A percentile compares a stretch with the other conserved stretches of the same genome.
Conservation (phyloP, 30 jellyfish, hydroid and myxozoan species). For the Aurelia aurita region DNA sequence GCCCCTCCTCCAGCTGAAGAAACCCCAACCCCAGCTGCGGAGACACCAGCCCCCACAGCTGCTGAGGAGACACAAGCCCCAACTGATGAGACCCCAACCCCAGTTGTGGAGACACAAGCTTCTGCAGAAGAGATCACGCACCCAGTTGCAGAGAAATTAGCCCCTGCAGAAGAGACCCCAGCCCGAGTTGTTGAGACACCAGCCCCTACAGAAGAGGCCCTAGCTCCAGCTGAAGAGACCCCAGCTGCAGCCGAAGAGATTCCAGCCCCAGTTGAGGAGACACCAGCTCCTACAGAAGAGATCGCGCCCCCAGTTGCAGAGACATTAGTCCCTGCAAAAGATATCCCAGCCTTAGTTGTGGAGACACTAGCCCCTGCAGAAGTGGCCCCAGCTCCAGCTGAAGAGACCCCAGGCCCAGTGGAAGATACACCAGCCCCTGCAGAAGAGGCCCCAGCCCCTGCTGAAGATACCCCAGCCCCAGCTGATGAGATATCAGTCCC, state of each 20-base stretch:
- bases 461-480: not conserved
- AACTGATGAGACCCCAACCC: not conserved
- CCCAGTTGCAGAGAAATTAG: not conserved
- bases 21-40: too few relatives aligned
- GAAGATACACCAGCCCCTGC: not conserved
- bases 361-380: not conserved
- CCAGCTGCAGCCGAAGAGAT: constrained; percentile 6
- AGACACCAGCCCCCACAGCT: not conserved
- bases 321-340: not conserved
- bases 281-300: constrained; percentile 3
- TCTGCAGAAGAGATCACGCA: not conserved
- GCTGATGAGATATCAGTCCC: too few relatives aligned
- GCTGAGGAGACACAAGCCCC: not conserved
- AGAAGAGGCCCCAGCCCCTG: not conserved
- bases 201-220: not conserved
- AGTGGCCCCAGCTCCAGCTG: not conserved
- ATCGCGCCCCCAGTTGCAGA: not conserved
- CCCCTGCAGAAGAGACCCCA: not conserved
- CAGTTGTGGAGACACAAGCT: not conserved
- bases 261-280: not conserved
- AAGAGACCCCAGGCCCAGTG: not conserved
- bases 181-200: not conserved
- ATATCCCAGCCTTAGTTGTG: not conserved
- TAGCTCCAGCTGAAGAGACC: not conserved
- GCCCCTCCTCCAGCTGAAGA: too few relatives aligned